A percentile compares a stretch with the other conserved stretches of the same genome.
These are phyloP conservation scores for Callipepla californica DNA, from an alignment of 2,113 vertebrate species.

Conservation along the genomic window DNA sequence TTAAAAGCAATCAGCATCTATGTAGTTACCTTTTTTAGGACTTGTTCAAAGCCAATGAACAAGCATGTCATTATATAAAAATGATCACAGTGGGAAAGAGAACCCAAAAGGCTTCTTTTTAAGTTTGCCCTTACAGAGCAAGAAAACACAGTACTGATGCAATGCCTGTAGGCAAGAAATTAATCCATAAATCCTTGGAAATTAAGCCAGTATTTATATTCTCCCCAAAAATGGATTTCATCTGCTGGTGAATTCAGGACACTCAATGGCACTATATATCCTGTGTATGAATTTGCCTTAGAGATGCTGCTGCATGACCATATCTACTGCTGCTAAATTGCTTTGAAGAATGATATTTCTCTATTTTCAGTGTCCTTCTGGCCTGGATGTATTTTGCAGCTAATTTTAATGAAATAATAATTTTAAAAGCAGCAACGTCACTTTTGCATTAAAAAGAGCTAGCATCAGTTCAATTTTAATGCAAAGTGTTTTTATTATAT, in stretches of 20 bases:
- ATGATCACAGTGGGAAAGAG: not conserved
- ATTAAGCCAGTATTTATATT: slow-evolving; percentile 24
- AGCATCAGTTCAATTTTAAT: not conserved
- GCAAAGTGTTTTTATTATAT: not conserved
- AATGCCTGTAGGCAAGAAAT: slow-evolving; percentile 7
- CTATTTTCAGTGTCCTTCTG: not conserved
- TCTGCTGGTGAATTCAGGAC: not conserved
- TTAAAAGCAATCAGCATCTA: not conserved
- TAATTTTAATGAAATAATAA: not conserved
- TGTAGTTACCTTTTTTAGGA: not conserved
- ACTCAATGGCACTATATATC: not conserved
- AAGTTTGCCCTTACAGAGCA: not conserved
- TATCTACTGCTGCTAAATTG: not conserved
- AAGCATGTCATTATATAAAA: not conserved
- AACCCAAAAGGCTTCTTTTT: not conserved
- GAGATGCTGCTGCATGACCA: not conserved
- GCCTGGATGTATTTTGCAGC: not conserved
- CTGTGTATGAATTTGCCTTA: not conserved
- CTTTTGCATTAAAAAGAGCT: not conserved
- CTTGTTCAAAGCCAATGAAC: not conserved
- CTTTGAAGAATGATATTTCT: not conserved
- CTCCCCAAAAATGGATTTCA: slow-evolving; percentile 8
- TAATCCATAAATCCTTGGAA: slow-evolving; percentile 49
- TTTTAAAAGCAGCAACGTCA: not conserved
- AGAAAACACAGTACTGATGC: not conserved